phyloP scores from a whole-genome alignment of 1,140 invertebrate species.

The Drosophila guanche region DNA sequence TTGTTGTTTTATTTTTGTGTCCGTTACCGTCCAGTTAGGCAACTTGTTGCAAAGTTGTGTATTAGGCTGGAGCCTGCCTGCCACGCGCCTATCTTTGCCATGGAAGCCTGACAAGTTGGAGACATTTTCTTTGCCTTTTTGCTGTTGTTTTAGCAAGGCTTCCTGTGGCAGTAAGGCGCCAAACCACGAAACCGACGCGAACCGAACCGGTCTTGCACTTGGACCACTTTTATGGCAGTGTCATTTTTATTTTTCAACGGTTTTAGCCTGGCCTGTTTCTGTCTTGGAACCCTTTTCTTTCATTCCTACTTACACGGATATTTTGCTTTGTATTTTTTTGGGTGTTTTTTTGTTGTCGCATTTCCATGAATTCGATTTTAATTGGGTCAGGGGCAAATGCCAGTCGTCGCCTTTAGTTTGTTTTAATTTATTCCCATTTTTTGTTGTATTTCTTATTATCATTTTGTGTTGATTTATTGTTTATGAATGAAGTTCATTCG shows the following conservation, averaged over 20 bases:
- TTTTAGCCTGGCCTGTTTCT: background rate
- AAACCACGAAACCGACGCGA: too few species aligned
- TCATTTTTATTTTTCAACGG: slow-evolving; percentile 2
- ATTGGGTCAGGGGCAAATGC: slow-evolving; percentile 68
- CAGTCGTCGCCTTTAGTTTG: background rate
- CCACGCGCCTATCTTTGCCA: slow-evolving; percentile 35
- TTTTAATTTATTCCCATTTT: slow-evolving; percentile 3
- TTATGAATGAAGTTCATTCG: background rate
- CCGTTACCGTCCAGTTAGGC: slow-evolving; percentile 54
- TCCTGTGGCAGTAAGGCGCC: slow-evolving; percentile 46
- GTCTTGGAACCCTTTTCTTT: slow-evolving; percentile 37
- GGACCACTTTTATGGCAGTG: slow-evolving; percentile 11
- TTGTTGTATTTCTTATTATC: slow-evolving; percentile 12
- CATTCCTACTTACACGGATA: slow-evolving; percentile 29
- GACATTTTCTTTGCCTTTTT: slow-evolving; percentile 58
- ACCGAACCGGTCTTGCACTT: slow-evolving; percentile 46
- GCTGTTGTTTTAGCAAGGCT: slow-evolving; percentile 56
- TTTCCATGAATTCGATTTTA: slow-evolving; percentile 49
- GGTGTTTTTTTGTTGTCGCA: background rate
- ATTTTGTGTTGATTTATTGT: slow-evolving; percentile 7
- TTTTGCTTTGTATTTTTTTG: slow-evolving; percentile 17
- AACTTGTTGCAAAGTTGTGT: slow-evolving; percentile 47
- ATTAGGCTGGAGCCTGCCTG: slow-evolving; percentile 28
- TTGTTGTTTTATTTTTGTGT: slow-evolving; percentile 7
- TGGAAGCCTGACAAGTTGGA: slow-evolving; percentile 75